Evolutionary conservation across 2,797 vertebrate species (phyloP).

Genomic region (Molossus alvarezi): DNA sequence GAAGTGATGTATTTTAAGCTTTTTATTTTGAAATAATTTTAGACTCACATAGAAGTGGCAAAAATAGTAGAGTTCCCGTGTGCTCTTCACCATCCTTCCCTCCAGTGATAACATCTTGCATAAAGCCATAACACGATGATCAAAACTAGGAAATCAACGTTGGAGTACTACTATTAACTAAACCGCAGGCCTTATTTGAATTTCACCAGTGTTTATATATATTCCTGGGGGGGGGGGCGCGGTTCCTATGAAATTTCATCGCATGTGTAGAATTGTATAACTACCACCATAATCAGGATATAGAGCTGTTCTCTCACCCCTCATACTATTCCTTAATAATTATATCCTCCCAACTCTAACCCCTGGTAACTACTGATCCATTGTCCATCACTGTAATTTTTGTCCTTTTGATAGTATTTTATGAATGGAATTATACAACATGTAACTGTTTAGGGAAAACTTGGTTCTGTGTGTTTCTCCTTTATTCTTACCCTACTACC

Average conservation of each 20-base stretch:
- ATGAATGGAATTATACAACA: not conserved
- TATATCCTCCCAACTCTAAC: not conserved
- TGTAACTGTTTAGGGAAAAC: not conserved
- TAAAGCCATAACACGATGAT: not conserved
- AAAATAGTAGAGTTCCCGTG: not conserved
- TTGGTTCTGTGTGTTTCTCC: not conserved
- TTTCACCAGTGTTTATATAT: not conserved
- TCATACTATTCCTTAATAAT: not conserved
- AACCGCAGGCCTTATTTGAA: not conserved
- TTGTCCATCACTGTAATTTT: not conserved
- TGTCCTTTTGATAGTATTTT: not conserved
- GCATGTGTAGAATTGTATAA: not conserved
- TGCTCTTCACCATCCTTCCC: not conserved
- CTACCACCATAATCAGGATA: not conserved
- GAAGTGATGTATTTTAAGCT: not conserved
- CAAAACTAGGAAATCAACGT: not conserved
- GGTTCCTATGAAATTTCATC: not conserved
- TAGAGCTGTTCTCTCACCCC: not conserved
- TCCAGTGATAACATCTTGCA: not conserved
- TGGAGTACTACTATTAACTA: not conserved
- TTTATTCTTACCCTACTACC: not conserved
- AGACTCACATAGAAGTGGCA: constrained; percentile 4
- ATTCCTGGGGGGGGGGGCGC: not conserved
- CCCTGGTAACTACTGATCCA: not conserved
- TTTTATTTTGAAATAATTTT: not conserved